phyloP scores from a whole-genome alignment of 2,888 invertebrate species.

The Dryobotodes eremita region DNA sequence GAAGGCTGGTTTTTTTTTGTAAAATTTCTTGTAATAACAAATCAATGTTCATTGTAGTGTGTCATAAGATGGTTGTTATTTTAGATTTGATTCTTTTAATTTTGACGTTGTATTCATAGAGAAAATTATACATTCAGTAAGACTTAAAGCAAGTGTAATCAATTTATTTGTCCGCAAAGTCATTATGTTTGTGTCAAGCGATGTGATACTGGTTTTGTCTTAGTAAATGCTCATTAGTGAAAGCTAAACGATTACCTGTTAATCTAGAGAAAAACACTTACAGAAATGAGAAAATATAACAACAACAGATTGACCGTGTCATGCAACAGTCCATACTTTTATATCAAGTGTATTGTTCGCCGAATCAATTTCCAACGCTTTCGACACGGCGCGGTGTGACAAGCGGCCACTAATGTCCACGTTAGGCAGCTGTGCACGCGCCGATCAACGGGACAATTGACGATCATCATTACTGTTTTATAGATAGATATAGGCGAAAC shows the following conservation, averaged over 20 bases:
- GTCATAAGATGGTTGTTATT: not conserved
- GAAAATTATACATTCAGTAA: too few relatives aligned
- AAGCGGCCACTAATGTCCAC: conserved; percentile 46
- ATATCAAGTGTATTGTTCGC: conserved; percentile 21
- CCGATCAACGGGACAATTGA: conserved; percentile 65
- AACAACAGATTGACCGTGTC: not conserved
- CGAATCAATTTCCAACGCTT: conserved; percentile 42
- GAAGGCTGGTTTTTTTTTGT: not conserved
- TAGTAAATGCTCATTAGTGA: not conserved
- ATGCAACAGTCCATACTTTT: conserved; percentile 1
- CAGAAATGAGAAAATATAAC: conserved; percentile 20
- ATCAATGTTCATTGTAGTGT: not conserved
- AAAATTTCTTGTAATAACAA: not conserved
- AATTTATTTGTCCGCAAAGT: not conserved
- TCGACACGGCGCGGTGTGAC: conserved; percentile 61
- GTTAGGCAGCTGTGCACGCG: conserved; percentile 63
- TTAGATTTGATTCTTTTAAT: too few relatives aligned
- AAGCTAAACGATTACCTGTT: not conserved
- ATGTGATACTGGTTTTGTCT: not conserved
- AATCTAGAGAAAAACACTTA: not conserved
- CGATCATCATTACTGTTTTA: conserved; percentile 63
- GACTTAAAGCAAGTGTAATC: not conserved
- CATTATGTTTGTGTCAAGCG: not conserved
- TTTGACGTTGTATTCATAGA: too few relatives aligned
- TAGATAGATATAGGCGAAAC: conserved; percentile 21